These are phyloP conservation scores for Patella depressa DNA, from an alignment of 2,888 invertebrate species.

Conservation along the genomic window DNA sequence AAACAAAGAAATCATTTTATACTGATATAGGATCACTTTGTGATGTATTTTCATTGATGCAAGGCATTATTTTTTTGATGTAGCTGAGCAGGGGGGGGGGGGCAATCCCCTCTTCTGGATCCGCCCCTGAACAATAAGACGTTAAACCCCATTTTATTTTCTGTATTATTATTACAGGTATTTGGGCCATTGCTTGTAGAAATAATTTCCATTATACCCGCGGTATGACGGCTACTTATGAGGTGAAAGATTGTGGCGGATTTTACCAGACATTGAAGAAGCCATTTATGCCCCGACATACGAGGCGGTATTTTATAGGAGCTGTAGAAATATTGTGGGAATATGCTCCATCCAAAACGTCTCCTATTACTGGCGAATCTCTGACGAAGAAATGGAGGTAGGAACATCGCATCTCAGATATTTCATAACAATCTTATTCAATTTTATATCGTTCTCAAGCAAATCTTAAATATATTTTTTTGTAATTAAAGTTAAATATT, in stretches of 20 bases:
- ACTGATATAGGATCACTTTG: too few species aligned
- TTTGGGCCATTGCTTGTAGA: conserved; percentile 42
- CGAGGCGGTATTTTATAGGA: conserved; percentile 43
- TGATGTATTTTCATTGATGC: too few species aligned
- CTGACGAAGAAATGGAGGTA: conserved; percentile 34
- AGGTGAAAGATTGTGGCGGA: conserved; percentile 37
- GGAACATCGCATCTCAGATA: too few species aligned
- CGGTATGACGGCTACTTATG: conserved; percentile 44
- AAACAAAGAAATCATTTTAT: too few species aligned
- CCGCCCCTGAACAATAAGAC: too few species aligned
- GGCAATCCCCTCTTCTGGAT: too few species aligned
- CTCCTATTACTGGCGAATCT: conserved; percentile 38
- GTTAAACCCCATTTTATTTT: not conserved
- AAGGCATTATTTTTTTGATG: too few species aligned
- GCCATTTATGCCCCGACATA: conserved; percentile 31
- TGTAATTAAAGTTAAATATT: too few species aligned
- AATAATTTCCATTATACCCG: conserved; percentile 43
- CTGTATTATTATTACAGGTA: conserved; percentile 25
- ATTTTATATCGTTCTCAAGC: too few species aligned
- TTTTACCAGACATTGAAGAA: conserved; percentile 23
- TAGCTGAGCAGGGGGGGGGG: too few species aligned
- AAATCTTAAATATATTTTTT: too few species aligned
- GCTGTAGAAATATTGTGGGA: conserved; percentile 50
- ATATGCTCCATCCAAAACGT: conserved; percentile 42
- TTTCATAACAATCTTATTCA: too few species aligned